Evolutionary conservation across 2,888 invertebrate species (phyloP).

Genomic region (Galerucella calmariensis): DNA sequence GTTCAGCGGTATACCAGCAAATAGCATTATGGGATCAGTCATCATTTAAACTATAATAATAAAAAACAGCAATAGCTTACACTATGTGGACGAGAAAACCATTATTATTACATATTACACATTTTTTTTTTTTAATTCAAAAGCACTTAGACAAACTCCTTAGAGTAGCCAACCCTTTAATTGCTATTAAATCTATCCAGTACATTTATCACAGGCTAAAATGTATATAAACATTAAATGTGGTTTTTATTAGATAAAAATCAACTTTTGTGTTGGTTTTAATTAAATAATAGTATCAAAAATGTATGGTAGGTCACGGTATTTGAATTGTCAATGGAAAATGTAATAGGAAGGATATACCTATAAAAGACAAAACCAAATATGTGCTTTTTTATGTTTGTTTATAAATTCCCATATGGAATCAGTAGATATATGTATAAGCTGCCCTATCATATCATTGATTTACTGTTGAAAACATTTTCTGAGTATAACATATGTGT

Average conservation of each 20-base stretch:
- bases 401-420: background rate
- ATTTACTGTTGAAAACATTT: too few species aligned
- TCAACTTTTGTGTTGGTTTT: too few species aligned
- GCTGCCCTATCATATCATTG: too few species aligned
- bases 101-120: conserved; percentile 41
- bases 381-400: background rate
- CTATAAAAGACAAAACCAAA: background rate
- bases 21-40: conserved; percentile 53
- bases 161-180: conserved; percentile 20
- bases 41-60: conserved; percentile 50
- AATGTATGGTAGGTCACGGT: background rate
- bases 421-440: too few species aligned
- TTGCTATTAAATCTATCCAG: conserved; percentile 21
- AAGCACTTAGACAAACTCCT: conserved; percentile 17
- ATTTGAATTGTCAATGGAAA: conserved; percentile 3
- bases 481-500: too few species aligned
- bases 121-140: conserved; percentile 22
- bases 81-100: conserved; percentile 44
- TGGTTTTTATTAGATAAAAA: background rate
- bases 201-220: conserved; percentile 39
- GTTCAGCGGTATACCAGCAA: conserved; percentile 52
- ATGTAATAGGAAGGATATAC: background rate
- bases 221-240: conserved; percentile 20
- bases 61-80: conserved; percentile 47
- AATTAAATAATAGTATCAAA: background rate